Evolutionary conservation across 53 echinoderm and acorn worm species (phyloP).

Genomic region (Holothuria scabra): DNA sequence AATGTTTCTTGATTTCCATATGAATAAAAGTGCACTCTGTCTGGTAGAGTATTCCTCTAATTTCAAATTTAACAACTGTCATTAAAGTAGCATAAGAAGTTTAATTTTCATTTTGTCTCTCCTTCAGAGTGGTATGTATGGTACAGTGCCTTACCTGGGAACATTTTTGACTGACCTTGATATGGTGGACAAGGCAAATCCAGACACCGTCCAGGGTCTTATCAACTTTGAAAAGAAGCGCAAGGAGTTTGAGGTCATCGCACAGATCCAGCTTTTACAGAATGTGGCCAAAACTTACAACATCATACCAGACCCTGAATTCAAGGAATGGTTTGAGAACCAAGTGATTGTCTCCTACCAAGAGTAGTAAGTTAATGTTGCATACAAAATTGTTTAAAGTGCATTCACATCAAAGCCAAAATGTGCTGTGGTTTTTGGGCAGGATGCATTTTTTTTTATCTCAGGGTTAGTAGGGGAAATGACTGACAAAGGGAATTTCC

Average conservation of each 20-base stretch:
- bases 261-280: conserved; percentile 95
- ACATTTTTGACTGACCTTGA: conserved; percentile 96
- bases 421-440: no score
- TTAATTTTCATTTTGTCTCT: not conserved
- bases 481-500: no score
- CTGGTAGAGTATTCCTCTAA: no score
- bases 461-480: no score
- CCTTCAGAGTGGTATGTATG: conserved; percentile 74
- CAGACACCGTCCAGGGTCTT: conserved; percentile 74
- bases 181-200: conserved; percentile 89
- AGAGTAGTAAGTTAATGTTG: conserved; percentile 68
- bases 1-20: no score
- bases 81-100: no score
- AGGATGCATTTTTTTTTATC: no score
- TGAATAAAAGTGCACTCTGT: no score
- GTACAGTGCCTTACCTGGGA: conserved; percentile 94
- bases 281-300: conserved; percentile 88
- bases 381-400: no score
- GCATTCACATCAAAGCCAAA: no score
- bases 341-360: conserved; percentile 74
- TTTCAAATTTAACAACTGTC: no score
- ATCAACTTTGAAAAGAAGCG: conserved; percentile 99
- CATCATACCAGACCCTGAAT: conserved; percentile 62
- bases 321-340: conserved; percentile 84
- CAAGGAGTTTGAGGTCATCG: conserved; percentile 98